These are phyloP conservation scores for Proisotoma minuta DNA, from an alignment of 2,888 invertebrate genomes.

Conservation along the genomic window DNA sequence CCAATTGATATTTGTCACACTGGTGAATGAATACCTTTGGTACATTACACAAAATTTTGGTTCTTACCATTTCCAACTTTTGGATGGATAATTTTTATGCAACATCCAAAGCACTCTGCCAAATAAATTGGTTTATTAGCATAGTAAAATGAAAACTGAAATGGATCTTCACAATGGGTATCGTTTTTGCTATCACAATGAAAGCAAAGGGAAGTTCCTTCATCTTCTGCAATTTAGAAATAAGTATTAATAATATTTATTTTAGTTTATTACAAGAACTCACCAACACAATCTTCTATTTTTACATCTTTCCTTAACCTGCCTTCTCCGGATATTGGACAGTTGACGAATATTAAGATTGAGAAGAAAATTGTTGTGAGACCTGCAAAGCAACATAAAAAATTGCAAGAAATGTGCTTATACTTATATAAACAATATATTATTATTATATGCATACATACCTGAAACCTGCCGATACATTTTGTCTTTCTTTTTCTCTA, in stretches of 20 bases:
- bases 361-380: too few species aligned
- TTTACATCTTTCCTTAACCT: neutral
- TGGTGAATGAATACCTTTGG: neutral
- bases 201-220: conserved; percentile 5
- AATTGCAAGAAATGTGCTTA: too few species aligned
- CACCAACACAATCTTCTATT: neutral
- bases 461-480: too few species aligned
- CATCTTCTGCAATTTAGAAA: neutral
- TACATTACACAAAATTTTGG: neutral
- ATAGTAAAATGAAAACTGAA: conserved; percentile 17
- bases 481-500: too few species aligned
- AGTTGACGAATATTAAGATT: too few species aligned
- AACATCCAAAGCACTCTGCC: conserved; percentile 15
- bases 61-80: conserved; percentile 5
- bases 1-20: neutral
- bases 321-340: neutral
- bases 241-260: neutral
- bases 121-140: neutral
- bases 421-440: too few species aligned
- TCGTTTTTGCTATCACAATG: conserved; percentile 11
- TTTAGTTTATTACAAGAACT: neutral
- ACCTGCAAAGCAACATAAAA: too few species aligned
- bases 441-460: too few species aligned
- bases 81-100: conserved; percentile 17
- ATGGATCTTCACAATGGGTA: conserved; percentile 15